Percentiles rank a stretch among this genome's conserved stretches.
phyloP scores from a whole-genome alignment of 2,113 vertebrate genomes.

The Thalassoma bifasciatum region DNA sequence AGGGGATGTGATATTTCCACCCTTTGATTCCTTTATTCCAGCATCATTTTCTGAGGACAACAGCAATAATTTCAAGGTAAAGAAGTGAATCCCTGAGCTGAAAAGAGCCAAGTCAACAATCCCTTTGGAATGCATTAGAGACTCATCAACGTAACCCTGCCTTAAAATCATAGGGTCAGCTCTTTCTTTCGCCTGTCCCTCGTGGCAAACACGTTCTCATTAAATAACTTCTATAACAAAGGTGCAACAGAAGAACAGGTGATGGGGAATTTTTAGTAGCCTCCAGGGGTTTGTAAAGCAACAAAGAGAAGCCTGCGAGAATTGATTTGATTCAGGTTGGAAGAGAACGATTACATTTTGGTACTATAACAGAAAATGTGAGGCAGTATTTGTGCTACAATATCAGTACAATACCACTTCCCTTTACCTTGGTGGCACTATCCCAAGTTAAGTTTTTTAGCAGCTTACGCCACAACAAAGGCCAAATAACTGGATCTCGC shows the following conservation, averaged over 20 bases:
- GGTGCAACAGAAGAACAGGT: constrained; percentile 39
- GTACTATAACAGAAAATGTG: not conserved
- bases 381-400: too few relatives aligned
- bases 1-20: constrained; percentile 9
- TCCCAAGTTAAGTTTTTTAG: too few relatives aligned
- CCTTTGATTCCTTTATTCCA: constrained; percentile 41
- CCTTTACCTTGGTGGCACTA: too few relatives aligned
- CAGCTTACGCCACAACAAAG: too few relatives aligned
- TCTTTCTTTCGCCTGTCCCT: constrained; percentile 73
- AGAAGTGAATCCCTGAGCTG: constrained; percentile 57
- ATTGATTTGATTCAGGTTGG: constrained; percentile 35
- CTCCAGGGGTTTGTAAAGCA: constrained; percentile 22
- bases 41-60: constrained; percentile 52
- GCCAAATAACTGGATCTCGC: too few relatives aligned
- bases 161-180: constrained; percentile 80
- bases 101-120: constrained; percentile 79
- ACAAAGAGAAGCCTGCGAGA: constrained; percentile 12
- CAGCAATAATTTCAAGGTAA: constrained; percentile 75
- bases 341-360: constrained; percentile 10
- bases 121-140: constrained; percentile 78
- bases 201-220: constrained; percentile 76
- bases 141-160: constrained; percentile 69
- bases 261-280: constrained; percentile 42
- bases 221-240: constrained; percentile 73
- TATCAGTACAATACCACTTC: too few relatives aligned